Base-by-base conservation (phyloP, 2,113 vertebrate genomes). In the Empidonax alnorum region DNA sequence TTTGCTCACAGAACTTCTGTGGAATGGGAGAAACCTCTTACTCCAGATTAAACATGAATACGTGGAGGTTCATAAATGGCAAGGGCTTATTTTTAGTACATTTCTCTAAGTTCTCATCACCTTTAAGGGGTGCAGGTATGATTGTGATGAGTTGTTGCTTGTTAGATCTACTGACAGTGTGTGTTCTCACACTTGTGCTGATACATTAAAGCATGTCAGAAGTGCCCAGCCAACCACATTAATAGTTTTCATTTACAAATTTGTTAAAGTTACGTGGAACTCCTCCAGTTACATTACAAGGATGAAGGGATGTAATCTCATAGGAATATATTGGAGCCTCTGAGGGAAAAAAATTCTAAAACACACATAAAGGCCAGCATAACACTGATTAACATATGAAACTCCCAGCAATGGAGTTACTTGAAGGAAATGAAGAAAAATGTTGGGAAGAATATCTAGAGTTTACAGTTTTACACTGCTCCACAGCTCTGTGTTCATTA, bases 401-500 rank as follows among this genome's bases (percentile, higher is more conserved):
- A 88, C 53, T 44, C 28, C 28, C 46, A 76, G 37, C 30, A 84
- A 53, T 27, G 13, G 46, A 86, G 25, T 65, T 78, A 12, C 44
- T 80, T 74, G 63, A 66, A 90, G 37, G 88, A 92, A 92, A 93
- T 67, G 22, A 85, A 94, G 82, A 92, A 88, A 86, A 96, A 87
- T 16, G 55, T 74, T 75, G 39, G 59, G 78, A 46, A 42, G 63
- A 69, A 88, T 77, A 88, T 66, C 85, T 80, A 39, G 37, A 67
- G 79, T 73, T 94, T 79, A 46, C 52, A 21, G 89, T 89, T 96
- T 96, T 92, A 94, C 93, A 44, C 71, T 78, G 74, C 81, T 95
- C 94, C 93, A 85, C 87, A 94, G 66, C 83, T 92, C 87, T 90
- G 55, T 94, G 79, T 75, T 96, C 93, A 95, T 97, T 97, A 97